phyloP scores from a whole-genome alignment of 2,113 vertebrate species.

The Macroglossus sobrinus region DNA sequence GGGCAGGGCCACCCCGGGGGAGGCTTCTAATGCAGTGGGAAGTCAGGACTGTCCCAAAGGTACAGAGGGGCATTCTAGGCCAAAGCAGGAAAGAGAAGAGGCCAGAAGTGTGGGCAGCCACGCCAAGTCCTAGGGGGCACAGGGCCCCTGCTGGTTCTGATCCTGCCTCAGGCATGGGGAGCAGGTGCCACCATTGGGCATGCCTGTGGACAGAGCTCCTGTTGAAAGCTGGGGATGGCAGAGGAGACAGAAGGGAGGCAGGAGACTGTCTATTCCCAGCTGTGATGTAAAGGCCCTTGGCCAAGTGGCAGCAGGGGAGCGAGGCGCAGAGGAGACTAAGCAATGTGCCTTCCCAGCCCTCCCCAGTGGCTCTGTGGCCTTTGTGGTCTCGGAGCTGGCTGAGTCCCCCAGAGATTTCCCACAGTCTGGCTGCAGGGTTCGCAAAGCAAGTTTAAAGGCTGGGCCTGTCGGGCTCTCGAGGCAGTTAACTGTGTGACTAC shows the following conservation, averaged over 20 bases:
- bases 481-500: no score
- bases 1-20: neutral
- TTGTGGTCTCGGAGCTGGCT: neutral
- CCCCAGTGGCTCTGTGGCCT: neutral
- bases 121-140: neutral
- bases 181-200: neutral
- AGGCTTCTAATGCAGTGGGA: neutral
- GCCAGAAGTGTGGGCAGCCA: neutral
- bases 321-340: accelerated
- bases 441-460: neutral
- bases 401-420: neutral
- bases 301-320: neutral
- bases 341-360: accelerated
- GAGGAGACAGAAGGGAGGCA: neutral
- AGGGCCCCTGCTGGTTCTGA: neutral
- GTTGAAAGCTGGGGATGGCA: accelerated
- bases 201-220: neutral
- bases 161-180: neutral
- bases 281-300: neutral
- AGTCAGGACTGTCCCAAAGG: neutral
- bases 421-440: neutral
- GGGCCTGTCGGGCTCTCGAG: neutral
- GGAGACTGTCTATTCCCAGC: neutral
- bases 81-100: neutral
- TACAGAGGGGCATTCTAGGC: neutral